Evolutionary conservation across 2,113 vertebrate genomes (phyloP).

Genomic region (Hippotragus niger): DNA sequence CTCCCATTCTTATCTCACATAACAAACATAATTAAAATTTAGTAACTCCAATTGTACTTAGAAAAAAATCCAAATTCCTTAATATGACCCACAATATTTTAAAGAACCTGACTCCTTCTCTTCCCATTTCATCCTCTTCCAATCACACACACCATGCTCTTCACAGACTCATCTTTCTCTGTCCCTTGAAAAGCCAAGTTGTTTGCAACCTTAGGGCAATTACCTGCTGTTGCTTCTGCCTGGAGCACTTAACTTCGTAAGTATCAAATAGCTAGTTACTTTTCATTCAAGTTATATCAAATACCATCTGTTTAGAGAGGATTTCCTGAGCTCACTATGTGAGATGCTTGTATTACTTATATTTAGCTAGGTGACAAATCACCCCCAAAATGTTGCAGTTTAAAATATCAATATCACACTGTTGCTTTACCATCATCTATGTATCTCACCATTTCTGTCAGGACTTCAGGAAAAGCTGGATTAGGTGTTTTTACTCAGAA

Average conservation of each 20-base stretch:
- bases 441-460: not conserved
- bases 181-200: not conserved
- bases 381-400: not conserved
- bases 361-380: not conserved
- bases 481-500: not conserved
- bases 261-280: not conserved
- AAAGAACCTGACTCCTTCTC: not conserved
- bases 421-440: not conserved
- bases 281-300: not conserved
- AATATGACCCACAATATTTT: not conserved
- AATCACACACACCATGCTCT: not conserved
- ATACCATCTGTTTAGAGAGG: not conserved
- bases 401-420: not conserved
- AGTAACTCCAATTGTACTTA: not conserved
- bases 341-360: not conserved
- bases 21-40: not conserved
- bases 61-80: not conserved
- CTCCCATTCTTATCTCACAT: not conserved
- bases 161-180: not conserved
- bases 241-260: not conserved
- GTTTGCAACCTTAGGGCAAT: not conserved
- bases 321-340: not conserved
- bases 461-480: not conserved
- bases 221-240: not conserved
- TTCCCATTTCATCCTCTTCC: not conserved